phyloP scores from a whole-genome alignment of 92 coral and sea anemone species.

The Epizoanthus stellaris region DNA sequence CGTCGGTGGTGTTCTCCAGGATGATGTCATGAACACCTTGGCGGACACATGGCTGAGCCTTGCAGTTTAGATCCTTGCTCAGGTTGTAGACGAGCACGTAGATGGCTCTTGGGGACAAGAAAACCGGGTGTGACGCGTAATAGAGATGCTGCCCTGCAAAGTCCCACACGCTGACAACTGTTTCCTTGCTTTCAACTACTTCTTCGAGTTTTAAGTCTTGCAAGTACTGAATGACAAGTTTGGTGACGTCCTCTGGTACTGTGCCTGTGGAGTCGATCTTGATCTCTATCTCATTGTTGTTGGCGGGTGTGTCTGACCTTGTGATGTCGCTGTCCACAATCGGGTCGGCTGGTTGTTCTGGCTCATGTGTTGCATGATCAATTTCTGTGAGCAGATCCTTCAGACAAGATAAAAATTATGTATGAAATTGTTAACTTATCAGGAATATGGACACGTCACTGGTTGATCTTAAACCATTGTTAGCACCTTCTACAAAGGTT shows the following conservation, averaged over 20 bases:
- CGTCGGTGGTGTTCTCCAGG: constrained; percentile 68
- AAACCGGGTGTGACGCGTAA: constrained; percentile 91
- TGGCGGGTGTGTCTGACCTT: not conserved
- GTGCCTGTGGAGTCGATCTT: constrained; percentile 37
- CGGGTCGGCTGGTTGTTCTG: not conserved
- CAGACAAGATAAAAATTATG: not conserved
- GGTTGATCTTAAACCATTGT: too few species aligned
- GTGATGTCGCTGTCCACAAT: not conserved
- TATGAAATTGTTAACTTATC: too few species aligned
- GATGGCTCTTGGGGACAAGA: constrained; percentile 79
- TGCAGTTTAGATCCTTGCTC: constrained; percentile 73
- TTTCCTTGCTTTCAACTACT: constrained; percentile 54
- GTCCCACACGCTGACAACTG: constrained; percentile 84
- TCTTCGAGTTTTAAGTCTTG: constrained; percentile 54
- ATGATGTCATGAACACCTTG: constrained; percentile 80
- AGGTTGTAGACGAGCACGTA: constrained; percentile 86
- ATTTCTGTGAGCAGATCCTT: constrained; percentile 8
- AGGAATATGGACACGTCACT: too few species aligned
- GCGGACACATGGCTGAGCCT: constrained; percentile 86
- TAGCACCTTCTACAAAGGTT: too few species aligned
- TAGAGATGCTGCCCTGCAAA: constrained; percentile 93
- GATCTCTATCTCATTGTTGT: not conserved
- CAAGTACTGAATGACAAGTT: constrained; percentile 70
- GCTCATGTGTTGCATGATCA: not conserved
- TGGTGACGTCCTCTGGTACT: constrained; percentile 75